Evolutionary conservation across 2,113 vertebrate genomes (phyloP), one percentile per base, ranked within the genome.

Genomic region (Chiloscyllium plagiosum): DNA sequence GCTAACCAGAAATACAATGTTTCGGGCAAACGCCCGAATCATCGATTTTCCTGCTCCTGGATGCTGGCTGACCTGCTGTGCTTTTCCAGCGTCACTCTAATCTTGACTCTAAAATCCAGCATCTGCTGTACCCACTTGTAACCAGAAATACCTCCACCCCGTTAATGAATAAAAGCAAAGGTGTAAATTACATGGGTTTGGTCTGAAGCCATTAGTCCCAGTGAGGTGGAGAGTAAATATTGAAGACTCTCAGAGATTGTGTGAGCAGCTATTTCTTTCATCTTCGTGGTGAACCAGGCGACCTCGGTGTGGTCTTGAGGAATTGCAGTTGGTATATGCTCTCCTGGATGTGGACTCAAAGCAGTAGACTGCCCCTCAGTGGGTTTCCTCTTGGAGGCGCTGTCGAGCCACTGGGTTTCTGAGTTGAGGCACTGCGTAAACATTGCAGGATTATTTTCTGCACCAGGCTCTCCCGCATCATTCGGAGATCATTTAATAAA

Each of bases 401-500:
- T 29, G 10, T 12, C 3, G 24, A 52, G 1, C 42, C 20, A 87
- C 12, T 12, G 10, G 50, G 24, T 29, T 0, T 52, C 20, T 10
- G 12, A 24, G 24, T 2, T 6, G 24, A 10, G 24, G 4, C 15
- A 13, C 87, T 19, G 87, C 17, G 4, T 1, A 65, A 56, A 65
- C 56, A 6, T 61, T 13, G 56, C 15, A 37, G 29, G 89, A 22
- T 93, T 0, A 33, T 90, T 29, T 61, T 61, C 56, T 61, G 19
- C 52, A 5, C 26, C 86, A 56, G 3, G 33, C 89, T n/a, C 52
- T 33, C 37, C 0, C n/a, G 56, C 89, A 19, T 92, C 89, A 8
- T 24, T 92, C 89, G 1, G 33, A 66, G 56, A 65, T 66, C 17
- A 93, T 66, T 61, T 93, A 93, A 93, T 93, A 93, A 93, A 93